Base-by-base conservation (phyloP, 1,140 invertebrate species). In the Delia radicum region DNA sequence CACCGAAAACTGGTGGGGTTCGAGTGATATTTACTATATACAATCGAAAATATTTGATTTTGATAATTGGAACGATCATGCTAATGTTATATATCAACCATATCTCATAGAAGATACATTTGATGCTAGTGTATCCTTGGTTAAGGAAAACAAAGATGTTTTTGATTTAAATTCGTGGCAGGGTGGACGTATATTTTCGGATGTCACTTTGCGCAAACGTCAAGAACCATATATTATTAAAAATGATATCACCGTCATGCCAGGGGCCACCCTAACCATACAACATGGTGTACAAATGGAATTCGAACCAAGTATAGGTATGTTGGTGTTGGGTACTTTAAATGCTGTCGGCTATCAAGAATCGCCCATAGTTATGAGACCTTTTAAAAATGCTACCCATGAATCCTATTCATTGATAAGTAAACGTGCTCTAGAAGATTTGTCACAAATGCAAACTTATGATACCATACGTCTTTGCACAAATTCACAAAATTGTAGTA, bases 11-110 rank as follows among this genome's bases (percentile, higher is more conserved):
- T 99, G 95, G 94, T 99, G 98, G 98, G 98, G 97, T 8, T 93
- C 91, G 4, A 87, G 87, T 3, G 90, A 94, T 73, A 89, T 93
- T 48, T 84, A 84, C 6, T 87, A 89, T 33, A 99, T 99, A 29
- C 89, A 91, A 77, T 89, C 92, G 65, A 90, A 93, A 82, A 98
- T 99, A 79, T 99, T 99, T 86, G 98, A 99, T 88, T 99, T 99
- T 88, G 97, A 99, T 86, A 98, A 99, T 83, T 99, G 98, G 98
- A 99, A 99, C 84, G 96, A 96, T 87, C 97, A 97, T 86, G 96
- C 97, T 0, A 91, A 97, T 42, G 97, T 96, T 0, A 89, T 93
- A 21, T 99, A 94, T 86, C 90, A 91, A 75, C 98, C 97, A 0
- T 99, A 93, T 86, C 89, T 98, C 46, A 89, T 92, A 46, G 92